phyloP scores from a whole-genome alignment of 2,797 vertebrate species.

The Halcyon leucocephala region DNA sequence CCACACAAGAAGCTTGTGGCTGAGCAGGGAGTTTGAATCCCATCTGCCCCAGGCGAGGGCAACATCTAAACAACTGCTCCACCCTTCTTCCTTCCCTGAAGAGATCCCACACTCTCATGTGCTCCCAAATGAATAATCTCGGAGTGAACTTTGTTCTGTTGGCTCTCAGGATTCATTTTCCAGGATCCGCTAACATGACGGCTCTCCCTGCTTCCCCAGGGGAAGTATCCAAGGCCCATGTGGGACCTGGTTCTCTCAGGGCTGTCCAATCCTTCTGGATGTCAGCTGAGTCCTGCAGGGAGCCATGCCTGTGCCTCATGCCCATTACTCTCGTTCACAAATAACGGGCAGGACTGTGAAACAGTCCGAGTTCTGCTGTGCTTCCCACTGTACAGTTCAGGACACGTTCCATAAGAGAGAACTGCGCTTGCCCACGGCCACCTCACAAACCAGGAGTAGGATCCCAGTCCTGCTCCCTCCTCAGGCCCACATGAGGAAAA shows the following conservation, averaged over 20 bases:
- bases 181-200: accelerated
- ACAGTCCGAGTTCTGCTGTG: not conserved
- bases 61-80: not conserved
- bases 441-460: not conserved
- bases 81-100: not conserved
- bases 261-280: not conserved
- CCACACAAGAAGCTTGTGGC: not conserved
- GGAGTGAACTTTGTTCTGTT: not conserved
- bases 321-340: not conserved
- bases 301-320: accelerated
- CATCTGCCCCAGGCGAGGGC: not conserved
- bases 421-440: accelerated
- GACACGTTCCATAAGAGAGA: not conserved
- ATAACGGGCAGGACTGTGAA: not conserved
- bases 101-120: not conserved
- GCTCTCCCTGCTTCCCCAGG: not conserved
- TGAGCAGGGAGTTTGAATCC: not conserved
- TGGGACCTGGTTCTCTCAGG: accelerated
- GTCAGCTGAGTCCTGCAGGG: not conserved
- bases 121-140: accelerated
- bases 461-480: not conserved
- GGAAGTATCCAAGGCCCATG: accelerated
- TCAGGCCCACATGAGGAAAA: not conserved
- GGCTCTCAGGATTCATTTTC: not conserved
- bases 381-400: not conserved